Base-by-base conservation (phyloP, 2,797 vertebrate species). In the Enteromius trimaculatus region DNA sequence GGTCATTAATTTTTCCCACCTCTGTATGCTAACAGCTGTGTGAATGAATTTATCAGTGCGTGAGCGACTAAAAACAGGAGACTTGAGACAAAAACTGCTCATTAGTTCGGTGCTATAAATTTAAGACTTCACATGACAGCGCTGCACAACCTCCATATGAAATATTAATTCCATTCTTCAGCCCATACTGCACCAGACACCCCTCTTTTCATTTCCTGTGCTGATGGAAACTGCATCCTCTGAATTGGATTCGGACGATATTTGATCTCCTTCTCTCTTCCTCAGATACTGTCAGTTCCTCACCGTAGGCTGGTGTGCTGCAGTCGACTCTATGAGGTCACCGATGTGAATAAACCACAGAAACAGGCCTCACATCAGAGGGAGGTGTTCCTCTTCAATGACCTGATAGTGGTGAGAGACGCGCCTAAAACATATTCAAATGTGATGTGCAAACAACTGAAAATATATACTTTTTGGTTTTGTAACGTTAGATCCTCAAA, bases 321-420 rank as follows among this genome's bases (percentile, higher is more conserved):
- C 93, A 99, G 98, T 90, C 98, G 98, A 77, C 94, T 99, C 75
- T 99, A 98, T 0, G 98, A 99, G 91, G 97, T 99, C 88, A 96
- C 96, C 0, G 98, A 99, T 0, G 96, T 98, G 71, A 99, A 98
- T 94, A 99, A 98, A 91, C 93, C 97, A 68, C 98, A 99, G 92
- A 99, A 99, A 90, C 98, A 99, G 94, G 96, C 97, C 0, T 96
- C 97, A 26, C 97, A 98, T 88, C 98, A 99, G 92, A 95, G 98
- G 90, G 98, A 99, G 88, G 97, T 99, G 85, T 99, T 99, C 90
- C 97, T 99, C 88, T 99, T 99, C 93, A 99, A 99, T 23, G 98
- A 99, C 92, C 92, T 99, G 88, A 94, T 99, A 82, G 94, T 99
- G 97, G 98, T 99, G 92, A 95, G 95, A 85, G 74, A 70, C 26